Conservation (phyloP, 2,888 invertebrate species). For the Conomelus anceps region DNA sequence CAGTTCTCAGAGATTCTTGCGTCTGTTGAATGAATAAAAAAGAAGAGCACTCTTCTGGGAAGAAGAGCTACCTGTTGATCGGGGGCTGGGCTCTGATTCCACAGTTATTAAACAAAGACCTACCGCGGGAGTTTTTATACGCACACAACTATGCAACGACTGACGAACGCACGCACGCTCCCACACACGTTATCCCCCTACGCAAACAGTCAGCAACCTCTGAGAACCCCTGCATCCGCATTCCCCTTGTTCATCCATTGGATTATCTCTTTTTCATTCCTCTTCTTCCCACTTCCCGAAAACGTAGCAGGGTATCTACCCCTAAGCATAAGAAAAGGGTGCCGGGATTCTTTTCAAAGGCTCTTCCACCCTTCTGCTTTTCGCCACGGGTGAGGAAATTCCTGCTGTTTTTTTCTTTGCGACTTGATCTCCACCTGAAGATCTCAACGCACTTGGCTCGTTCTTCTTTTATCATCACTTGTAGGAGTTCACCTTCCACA, state of each 20-base stretch:
- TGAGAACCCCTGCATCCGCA: neutral
- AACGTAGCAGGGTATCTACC: neutral
- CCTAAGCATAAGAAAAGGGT: neutral
- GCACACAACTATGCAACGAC: neutral
- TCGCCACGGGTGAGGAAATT: neutral
- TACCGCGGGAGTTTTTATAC: neutral
- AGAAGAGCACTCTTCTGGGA: neutral
- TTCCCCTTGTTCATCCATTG: neutral
- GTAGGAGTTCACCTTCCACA: neutral
- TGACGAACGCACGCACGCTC: neutral
- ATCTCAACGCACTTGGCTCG: neutral
- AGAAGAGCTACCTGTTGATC: neutral
- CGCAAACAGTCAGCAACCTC: neutral
- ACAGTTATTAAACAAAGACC: constrained; percentile 10
- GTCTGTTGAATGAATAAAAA: neutral
- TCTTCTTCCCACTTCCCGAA: neutral
- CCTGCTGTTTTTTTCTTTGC: neutral
- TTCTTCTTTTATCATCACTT: too few species aligned
- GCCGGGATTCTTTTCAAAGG: neutral
- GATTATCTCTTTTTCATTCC: neutral
- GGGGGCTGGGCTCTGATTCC: neutral
- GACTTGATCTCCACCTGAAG: neutral
- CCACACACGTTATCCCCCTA: neutral
- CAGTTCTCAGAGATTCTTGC: neutral
- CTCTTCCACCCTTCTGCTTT: neutral